Base-by-base conservation (phyloP, 2,113 vertebrate genomes). In the Eptatretus burgeri region DNA sequence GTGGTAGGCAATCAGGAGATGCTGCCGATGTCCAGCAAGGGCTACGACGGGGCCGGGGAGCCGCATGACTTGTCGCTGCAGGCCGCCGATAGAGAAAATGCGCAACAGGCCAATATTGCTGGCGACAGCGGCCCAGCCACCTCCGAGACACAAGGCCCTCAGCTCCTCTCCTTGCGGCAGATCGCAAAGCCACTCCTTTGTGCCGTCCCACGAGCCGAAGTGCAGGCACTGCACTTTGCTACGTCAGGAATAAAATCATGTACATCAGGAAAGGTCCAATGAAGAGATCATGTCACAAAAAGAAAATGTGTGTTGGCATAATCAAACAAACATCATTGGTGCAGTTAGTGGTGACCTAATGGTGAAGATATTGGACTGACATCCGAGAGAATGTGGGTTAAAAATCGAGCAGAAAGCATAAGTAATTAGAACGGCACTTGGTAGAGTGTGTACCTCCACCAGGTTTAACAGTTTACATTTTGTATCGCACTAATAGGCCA, bases 211-310 rank as follows among this genome's bases (percentile, higher is more conserved):
- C 0, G 86, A 89, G 13, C 78, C 81, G 69, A 96, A 94, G 74
- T 98, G 85, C 64, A 98, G 76, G 69, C 91, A 98, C 67, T 93
- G 82, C 19, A 96, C 78, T 68, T 93, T 98, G 73, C 91, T 98
- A 72, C 13, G 13, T 13, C 63, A 69, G 70, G 64, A 53, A 60
- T 11, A 51, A 50, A 63, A 8, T 50, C 11, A 65, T 12, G 2
- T 62, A 17, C 19, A 62, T 62, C n/a, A 50, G 41, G 64, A n/a
- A 50, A 62, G 49, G 51, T 41, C 51, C 17, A 51, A 64, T 49
- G 50, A 14, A 18, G 51, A 16, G 63, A 49, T 51, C 13, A 51
- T 41, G 3, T 41, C 7, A 41, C 27, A 41, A 41, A 41, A 41
- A 41, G 27, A 41, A 7, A 41, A 41, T 41, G 27, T 41, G 27